Evolutionary conservation across 2,888 invertebrate genomes (phyloP).

Genomic region (Raillietiella orientalis): DNA sequence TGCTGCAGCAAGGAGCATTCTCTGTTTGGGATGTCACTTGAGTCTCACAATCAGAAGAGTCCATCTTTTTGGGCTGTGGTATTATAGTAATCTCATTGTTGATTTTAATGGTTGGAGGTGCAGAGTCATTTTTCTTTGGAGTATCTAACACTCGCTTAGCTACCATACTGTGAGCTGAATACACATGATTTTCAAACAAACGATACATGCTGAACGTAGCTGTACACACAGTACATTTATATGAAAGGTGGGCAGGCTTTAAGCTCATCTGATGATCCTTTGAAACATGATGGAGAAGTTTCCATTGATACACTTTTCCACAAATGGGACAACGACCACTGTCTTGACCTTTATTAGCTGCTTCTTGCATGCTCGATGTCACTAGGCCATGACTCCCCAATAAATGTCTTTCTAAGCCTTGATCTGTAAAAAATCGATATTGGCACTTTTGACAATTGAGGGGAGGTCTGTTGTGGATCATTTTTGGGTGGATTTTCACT

Average conservation of each 20-base stretch:
- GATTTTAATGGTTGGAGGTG: constrained; percentile 29
- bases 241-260: constrained; percentile 69
- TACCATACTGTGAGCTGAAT: constrained; percentile 65
- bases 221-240: constrained; percentile 80
- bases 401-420: constrained; percentile 78
- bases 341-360: constrained; percentile 77
- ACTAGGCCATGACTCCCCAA: constrained; percentile 77
- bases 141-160: constrained; percentile 22
- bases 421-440: constrained; percentile 84
- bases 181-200: constrained; percentile 74
- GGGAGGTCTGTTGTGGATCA: constrained; percentile 77
- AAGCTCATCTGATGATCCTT: constrained; percentile 66
- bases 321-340: constrained; percentile 80
- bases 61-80: constrained; percentile 37
- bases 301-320: constrained; percentile 80
- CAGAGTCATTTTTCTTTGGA: constrained; percentile 1
- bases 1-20: no score
- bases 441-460: constrained; percentile 87
- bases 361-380: constrained; percentile 81
- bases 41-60: no score
- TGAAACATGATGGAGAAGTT: constrained; percentile 61
- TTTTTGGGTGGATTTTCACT: constrained; percentile 80
- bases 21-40: no score
- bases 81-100: constrained; percentile 68
- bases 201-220: constrained; percentile 86